These are phyloP conservation scores for Campopleginae sp. DNA, from an alignment of 2,888 invertebrate species.

Conservation along the genomic window DNA sequence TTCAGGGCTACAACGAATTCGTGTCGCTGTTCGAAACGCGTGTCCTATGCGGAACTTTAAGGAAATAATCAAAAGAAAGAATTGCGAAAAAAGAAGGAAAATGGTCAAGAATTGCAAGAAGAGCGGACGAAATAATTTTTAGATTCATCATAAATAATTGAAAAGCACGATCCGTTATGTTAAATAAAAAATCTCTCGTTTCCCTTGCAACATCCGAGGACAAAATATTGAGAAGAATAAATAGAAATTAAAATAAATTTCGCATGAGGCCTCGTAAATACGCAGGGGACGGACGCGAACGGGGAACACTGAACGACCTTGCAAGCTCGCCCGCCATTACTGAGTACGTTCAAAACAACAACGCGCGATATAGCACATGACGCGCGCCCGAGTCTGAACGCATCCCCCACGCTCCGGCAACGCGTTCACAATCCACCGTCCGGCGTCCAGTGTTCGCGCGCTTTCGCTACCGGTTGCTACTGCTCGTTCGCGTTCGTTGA, in stretches of 20 bases:
- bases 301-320: slow-evolving; percentile 30
- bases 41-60: not conserved
- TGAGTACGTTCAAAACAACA: too few relatives aligned
- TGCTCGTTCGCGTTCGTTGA: too few relatives aligned
- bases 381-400: too few relatives aligned
- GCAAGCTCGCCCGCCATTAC: slow-evolving; percentile 16
- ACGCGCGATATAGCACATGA: too few relatives aligned
- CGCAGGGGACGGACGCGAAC: too few relatives aligned
- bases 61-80: not conserved
- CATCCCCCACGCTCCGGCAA: too few relatives aligned
- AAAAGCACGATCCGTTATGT: not conserved
- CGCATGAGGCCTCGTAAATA: too few relatives aligned
- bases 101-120: not conserved
- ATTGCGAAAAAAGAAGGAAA: not conserved
- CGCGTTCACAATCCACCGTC: too few relatives aligned
- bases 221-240: not conserved
- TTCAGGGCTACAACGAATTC: not conserved
- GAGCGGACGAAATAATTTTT: slow-evolving; percentile 8
- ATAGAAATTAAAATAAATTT: not conserved
- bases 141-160: not conserved
- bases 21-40: not conserved
- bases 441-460: too few relatives aligned
- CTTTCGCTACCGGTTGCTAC: too few relatives aligned
- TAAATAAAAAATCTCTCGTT: slow-evolving; percentile 12
- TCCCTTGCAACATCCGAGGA: not conserved